These are phyloP conservation scores for Diaprepes abbreviatus DNA, from an alignment of 2,888 invertebrate species.

Conservation along the genomic window DNA sequence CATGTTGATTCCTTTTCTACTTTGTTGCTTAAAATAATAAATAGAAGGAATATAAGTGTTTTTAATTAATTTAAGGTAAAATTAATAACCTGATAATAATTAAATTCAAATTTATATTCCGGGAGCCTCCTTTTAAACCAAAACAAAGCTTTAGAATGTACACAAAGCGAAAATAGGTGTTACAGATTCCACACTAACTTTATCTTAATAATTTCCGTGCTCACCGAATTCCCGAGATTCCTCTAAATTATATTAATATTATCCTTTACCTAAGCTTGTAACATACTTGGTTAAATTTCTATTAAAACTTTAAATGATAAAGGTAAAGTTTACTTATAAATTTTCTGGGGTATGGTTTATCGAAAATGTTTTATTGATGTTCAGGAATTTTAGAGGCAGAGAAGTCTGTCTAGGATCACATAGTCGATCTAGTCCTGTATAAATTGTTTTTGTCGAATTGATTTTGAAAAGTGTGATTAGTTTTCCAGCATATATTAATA, in stretches of 20 bases:
- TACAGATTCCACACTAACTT: conserved; percentile 24
- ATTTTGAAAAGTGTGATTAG: too few relatives aligned
- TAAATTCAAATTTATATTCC: not conserved
- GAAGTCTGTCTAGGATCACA: too few relatives aligned
- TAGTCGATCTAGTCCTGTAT: too few relatives aligned
- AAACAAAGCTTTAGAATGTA: conserved; percentile 25
- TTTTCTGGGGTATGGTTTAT: not conserved
- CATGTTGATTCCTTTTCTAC: conserved; percentile 27
- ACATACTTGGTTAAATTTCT: conserved; percentile 21
- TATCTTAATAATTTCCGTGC: conserved; percentile 28
- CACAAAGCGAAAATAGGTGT: conserved; percentile 19
- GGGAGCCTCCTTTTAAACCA: not conserved
- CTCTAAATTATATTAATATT: conserved; percentile 20
- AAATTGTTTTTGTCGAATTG: too few relatives aligned
- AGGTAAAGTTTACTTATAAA: conserved; percentile 8
- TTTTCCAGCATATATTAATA: too few relatives aligned
- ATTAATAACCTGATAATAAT: conserved; percentile 4
- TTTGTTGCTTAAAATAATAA: too few relatives aligned
- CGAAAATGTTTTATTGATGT: not conserved
- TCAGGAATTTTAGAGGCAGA: not conserved
- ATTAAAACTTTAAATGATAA: conserved; percentile 13
- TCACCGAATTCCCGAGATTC: conserved; percentile 12
- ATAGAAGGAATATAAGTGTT: too few relatives aligned
- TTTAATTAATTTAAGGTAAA: too few relatives aligned
- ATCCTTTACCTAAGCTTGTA: conserved; percentile 9